Conservation (phyloP, 2,113 vertebrate species). For the Cariama cristata region DNA sequence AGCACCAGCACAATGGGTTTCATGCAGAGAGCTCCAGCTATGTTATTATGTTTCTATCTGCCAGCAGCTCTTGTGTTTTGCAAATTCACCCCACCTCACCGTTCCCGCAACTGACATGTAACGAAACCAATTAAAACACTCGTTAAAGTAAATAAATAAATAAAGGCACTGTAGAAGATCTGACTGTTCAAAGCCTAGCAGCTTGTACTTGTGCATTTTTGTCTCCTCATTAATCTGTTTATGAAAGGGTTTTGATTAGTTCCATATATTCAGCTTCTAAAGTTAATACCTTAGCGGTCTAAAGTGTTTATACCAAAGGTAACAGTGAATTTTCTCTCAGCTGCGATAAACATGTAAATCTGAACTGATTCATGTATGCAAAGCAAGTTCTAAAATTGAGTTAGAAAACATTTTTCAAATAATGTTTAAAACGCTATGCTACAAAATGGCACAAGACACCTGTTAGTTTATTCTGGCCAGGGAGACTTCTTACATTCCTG, state of each 20-base stretch:
- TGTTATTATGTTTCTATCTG: neutral
- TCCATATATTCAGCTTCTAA: constrained; percentile 31
- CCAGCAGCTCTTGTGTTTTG: neutral
- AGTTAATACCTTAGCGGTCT: constrained; percentile 21
- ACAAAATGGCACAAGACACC: neutral
- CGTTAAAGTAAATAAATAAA: constrained; percentile 54
- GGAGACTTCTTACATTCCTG: neutral
- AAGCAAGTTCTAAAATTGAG: constrained; percentile 20
- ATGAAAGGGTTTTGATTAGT: constrained; percentile 47
- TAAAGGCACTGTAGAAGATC: neutral
- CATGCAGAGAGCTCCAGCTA: neutral
- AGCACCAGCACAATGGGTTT: neutral
- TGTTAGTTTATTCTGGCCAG: neutral
- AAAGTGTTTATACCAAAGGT: neutral
- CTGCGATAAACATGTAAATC: constrained; percentile 47
- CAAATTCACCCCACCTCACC: neutral
- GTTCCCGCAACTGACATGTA: neutral
- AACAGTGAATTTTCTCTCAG: neutral
- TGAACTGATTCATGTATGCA: neutral
- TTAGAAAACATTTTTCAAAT: neutral
- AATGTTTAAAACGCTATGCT: neutral
- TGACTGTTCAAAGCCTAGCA: constrained; percentile 20
- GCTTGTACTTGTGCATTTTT: constrained; percentile 21
- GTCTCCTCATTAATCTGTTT: constrained; percentile 53
- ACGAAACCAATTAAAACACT: constrained; percentile 33